Conservation (phyloP, 1,140 invertebrate species). For the Penaeus vannamei region DNA sequence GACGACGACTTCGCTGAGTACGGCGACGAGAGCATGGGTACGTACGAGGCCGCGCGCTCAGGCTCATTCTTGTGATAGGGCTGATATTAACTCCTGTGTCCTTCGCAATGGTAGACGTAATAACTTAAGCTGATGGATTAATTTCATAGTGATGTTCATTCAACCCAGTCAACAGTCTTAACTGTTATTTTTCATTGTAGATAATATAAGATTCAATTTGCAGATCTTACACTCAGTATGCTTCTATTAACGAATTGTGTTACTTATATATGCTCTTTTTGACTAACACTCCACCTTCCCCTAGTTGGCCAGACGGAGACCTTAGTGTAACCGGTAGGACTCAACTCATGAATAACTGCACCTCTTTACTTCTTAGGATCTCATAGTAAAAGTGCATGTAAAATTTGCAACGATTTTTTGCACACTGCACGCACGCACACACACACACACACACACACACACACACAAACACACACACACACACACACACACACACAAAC, state of each 20-base stretch:
- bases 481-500: background rate
- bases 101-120: background rate
- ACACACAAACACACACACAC: background rate
- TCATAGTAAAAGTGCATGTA: background rate
- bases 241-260: background rate
- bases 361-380: background rate
- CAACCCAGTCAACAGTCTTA: too few species aligned
- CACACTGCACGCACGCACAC: background rate
- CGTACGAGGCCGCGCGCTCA: conserved; percentile 2
- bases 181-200: too few species aligned
- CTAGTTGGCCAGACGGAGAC: conserved; percentile 63
- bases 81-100: background rate
- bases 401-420: background rate
- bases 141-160: too few species aligned
- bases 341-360: background rate
- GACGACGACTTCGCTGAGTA: conserved; percentile 68
- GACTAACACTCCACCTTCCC: conserved; percentile 32
- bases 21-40: conserved; percentile 68
- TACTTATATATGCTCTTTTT: background rate
- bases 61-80: background rate
- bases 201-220: background rate
- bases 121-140: background rate
- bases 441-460: background rate
- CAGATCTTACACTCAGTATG: background rate
- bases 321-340: conserved; percentile 62